phyloP scores from a whole-genome alignment of 2,888 invertebrate species.

The Cosmorhoe ocellata region DNA sequence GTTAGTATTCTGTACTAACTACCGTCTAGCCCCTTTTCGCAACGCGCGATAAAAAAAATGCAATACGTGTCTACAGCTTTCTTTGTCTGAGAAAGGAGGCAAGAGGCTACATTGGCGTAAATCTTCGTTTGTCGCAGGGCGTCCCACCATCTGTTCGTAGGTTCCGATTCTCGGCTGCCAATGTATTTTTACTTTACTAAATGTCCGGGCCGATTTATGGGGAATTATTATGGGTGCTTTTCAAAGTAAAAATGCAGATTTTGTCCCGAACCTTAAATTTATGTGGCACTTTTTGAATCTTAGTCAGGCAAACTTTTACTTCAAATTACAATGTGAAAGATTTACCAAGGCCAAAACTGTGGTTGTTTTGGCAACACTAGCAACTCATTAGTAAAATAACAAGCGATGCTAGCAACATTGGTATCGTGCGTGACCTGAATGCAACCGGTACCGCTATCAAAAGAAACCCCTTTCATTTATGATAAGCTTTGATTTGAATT shows the following conservation, averaged over 20 bases:
- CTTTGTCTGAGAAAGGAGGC: conserved; percentile 26
- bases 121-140: conserved; percentile 53
- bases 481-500: conserved; percentile 21
- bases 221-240: conserved; percentile 21
- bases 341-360: background rate
- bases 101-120: conserved; percentile 44
- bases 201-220: conserved; percentile 47
- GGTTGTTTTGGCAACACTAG: background rate
- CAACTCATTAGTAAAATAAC: conserved; percentile 34
- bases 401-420: conserved; percentile 16
- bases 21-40: no score
- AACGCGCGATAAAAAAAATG: background rate
- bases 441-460: conserved; percentile 31
- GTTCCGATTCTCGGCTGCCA: conserved; percentile 37
- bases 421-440: conserved; percentile 33
- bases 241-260: conserved; percentile 18
- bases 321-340: no score
- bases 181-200: conserved; percentile 54
- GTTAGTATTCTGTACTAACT: no score
- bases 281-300: no score
- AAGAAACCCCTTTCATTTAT: conserved; percentile 25
- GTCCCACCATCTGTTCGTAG: conserved; percentile 49
- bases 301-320: no score
- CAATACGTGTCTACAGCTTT: conserved; percentile 1
- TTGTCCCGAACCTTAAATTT: background rate